phyloP scores from a whole-genome alignment of 2,888 invertebrate genomes.

The Nineta flava region DNA sequence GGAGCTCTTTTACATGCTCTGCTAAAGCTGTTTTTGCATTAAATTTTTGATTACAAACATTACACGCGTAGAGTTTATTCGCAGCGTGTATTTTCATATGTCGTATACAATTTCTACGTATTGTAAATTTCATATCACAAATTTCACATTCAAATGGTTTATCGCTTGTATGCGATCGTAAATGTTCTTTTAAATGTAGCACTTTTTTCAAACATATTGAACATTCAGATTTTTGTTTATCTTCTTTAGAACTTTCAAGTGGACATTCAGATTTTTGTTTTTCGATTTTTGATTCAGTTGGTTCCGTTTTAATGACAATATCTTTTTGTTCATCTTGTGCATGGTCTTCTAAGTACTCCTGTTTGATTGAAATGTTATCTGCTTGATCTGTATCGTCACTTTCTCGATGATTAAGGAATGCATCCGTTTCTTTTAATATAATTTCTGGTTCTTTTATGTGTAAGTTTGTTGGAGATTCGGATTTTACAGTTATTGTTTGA shows the following conservation, averaged over 20 bases:
- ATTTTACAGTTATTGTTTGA: too few relatives aligned
- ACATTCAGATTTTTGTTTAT: too few relatives aligned
- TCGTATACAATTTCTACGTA: background rate
- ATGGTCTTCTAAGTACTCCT: too few relatives aligned
- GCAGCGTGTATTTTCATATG: background rate
- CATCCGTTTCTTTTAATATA: background rate
- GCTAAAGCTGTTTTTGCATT: background rate
- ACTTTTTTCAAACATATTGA: too few relatives aligned
- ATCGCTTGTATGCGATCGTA: background rate
- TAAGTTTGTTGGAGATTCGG: background rate
- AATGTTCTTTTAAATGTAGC: background rate
- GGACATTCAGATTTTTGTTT: background rate
- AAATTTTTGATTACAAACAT: background rate
- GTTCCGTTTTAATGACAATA: too few relatives aligned
- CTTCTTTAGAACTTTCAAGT: background rate
- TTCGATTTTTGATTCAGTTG: background rate
- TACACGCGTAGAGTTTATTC: background rate
- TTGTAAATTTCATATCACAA: background rate
- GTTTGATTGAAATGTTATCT: background rate
- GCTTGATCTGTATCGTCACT: background rate
- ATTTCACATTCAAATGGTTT: background rate
- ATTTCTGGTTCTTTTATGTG: background rate
- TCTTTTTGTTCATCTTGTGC: too few relatives aligned
- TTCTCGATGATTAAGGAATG: background rate
- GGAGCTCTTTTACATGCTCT: background rate